These are phyloP conservation scores for Elysia chlorotica DNA, from an alignment of 1,140 invertebrate genomes.

Conservation along the genomic window DNA sequence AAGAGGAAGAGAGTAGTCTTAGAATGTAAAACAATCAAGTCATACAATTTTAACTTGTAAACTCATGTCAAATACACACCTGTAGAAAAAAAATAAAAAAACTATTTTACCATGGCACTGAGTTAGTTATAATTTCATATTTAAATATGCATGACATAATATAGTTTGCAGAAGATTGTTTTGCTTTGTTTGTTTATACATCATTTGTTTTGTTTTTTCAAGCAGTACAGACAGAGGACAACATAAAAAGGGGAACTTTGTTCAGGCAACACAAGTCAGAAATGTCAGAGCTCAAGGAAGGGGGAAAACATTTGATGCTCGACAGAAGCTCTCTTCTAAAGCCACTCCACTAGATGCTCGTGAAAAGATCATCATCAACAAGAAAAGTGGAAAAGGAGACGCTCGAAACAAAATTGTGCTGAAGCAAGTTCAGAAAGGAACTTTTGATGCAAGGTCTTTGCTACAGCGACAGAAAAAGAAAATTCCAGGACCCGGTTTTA, in stretches of 20 bases:
- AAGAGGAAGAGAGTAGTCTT: too few species aligned
- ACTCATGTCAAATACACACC: too few species aligned
- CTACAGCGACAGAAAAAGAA: conserved; percentile 18
- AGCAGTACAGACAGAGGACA: neutral
- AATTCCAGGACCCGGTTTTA: too few species aligned
- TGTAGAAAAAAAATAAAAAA: too few species aligned
- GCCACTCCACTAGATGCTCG: conserved; percentile 31
- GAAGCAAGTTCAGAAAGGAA: conserved; percentile 25
- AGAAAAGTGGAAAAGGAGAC: conserved; percentile 27
- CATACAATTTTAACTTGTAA: too few species aligned
- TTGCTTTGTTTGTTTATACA: neutral
- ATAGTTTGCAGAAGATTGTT: neutral
- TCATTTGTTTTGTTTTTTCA: neutral
- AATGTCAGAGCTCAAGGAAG: neutral
- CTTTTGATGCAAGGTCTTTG: conserved; percentile 28
- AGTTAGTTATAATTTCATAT: too few species aligned
- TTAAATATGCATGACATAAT: too few species aligned
- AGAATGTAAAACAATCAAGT: too few species aligned
- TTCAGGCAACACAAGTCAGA: neutral
- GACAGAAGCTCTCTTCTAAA: conserved; percentile 3
- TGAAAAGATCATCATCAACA: conserved; percentile 36
- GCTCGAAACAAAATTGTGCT: conserved; percentile 29
- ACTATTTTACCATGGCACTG: too few species aligned
- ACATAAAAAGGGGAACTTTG: neutral
- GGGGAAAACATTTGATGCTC: conserved; percentile 8